Conservation (phyloP, 1,140 invertebrate species). For the Musca vetustissima region DNA sequence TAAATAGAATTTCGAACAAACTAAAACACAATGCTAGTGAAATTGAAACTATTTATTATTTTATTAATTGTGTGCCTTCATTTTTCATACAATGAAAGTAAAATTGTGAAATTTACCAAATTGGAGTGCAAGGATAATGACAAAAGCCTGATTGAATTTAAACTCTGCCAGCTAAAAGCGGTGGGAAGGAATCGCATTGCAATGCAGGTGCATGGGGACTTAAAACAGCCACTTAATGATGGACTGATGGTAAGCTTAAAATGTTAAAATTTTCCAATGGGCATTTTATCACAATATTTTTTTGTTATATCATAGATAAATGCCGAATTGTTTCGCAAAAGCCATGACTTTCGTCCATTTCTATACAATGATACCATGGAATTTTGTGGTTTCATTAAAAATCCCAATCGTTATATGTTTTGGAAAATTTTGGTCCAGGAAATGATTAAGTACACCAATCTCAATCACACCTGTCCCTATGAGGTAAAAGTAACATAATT, state of each 20-base stretch:
- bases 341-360: not conserved
- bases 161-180: not conserved
- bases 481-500: constrained; percentile 17
- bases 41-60: too few species aligned
- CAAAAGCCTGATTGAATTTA: not conserved
- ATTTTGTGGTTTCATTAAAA: constrained; percentile 10
- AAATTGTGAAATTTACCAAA: constrained; percentile 7
- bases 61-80: too few species aligned
- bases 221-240: not conserved
- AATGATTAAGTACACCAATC: not conserved
- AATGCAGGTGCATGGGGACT: not conserved
- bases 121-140: not conserved
- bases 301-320: too few species aligned
- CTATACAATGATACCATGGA: constrained; percentile 6
- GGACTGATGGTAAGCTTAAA: not conserved
- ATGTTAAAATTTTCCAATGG: too few species aligned
- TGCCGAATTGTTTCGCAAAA: not conserved
- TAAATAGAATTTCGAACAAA: too few species aligned
- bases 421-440: constrained; percentile 5
- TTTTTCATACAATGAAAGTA: too few species aligned
- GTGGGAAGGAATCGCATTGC: not conserved
- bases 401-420: constrained; percentile 6
- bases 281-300: too few species aligned
- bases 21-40: too few species aligned
- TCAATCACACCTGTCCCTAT: constrained; percentile 16